Base-by-base conservation (phyloP, 2,113 vertebrate genomes). In the Ursus arctos region DNA sequence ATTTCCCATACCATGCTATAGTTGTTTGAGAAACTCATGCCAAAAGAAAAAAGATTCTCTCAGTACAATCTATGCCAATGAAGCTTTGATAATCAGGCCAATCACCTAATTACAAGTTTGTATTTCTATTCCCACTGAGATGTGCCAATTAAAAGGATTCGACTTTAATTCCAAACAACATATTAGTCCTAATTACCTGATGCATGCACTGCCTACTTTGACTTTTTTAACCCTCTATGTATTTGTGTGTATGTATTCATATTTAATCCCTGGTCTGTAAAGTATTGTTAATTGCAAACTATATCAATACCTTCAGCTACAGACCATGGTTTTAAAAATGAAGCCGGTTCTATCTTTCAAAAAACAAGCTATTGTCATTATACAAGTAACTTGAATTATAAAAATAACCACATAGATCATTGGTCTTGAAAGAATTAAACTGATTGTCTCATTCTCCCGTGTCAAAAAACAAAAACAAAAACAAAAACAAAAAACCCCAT, bases 151-250 rank as follows among this genome's bases (percentile, higher is more conserved):
- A 97, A 85, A 97, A 94, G 21, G 87, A 97, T 97, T 95, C 26
- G 2, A 95, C 69, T 97, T 97, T 97, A 95, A 98, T 97, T 98
- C 85, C 88, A 96, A 98, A 97, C 95, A 98, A 96, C 88, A 47
- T 90, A 97, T 98, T 98, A 97, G 83, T 95, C 49, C 80, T 94
- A 95, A 98, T 98, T 97, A 97, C 84, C 55, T 79, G 53, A 83
- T 87, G 40, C 0, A 16, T 40, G 21, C 18, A 43, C 84, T 93
- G 72, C 59, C 55, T 95, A 69, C 83, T 94, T 88, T 96, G 77
- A 95, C 82, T 82, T 65, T 82, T 88, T 97, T 97, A 96, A 97
- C 51, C 40, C 63, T 84, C 95, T 86, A 4, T 65, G 15, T 49
- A 14, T 77, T 1, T 91, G 22, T 65, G 26, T 22, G 19, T 94